Percentiles rank a stretch among this genome's conserved stretches.
Evolutionary conservation across 2,888 invertebrate genomes (phyloP).

Genomic region (Trichogramma evanescens): DNA sequence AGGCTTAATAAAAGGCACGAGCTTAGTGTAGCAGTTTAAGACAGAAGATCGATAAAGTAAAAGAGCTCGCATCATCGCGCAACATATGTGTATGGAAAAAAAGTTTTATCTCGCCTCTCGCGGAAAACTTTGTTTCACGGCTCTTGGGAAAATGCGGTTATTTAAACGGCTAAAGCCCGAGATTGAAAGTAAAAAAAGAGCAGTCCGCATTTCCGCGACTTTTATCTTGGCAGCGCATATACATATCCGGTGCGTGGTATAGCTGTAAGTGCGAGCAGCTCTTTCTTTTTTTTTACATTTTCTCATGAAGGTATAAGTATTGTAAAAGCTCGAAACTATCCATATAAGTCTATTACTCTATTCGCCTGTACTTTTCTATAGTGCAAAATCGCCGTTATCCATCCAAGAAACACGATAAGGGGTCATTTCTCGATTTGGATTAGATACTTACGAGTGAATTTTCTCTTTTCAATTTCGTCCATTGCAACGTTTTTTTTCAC

Average conservation of each 20-base stretch:
- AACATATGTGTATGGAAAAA: conserved; percentile 12
- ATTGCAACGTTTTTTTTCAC: not conserved
- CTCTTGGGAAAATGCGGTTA: conserved; percentile 13
- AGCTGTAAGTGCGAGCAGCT: too few species aligned
- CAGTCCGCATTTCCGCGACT: conserved; percentile 10
- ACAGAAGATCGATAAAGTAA: conserved; percentile 16
- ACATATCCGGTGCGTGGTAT: too few species aligned
- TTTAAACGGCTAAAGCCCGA: conserved; percentile 6
- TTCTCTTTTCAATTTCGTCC: conserved; percentile 12
- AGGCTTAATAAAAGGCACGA: too few species aligned
- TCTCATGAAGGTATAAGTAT: too few species aligned
- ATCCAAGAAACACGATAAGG: too few species aligned
- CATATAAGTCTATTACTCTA: too few species aligned
- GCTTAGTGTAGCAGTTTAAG: too few species aligned
- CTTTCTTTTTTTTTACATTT: too few species aligned
- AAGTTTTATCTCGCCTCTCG: conserved; percentile 13
- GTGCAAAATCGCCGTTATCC: too few species aligned
- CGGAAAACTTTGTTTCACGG: conserved; percentile 20
- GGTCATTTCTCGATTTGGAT: conserved; percentile 5
- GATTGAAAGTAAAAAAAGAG: not conserved
- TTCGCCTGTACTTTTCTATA: too few species aligned
- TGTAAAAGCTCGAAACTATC: too few species aligned
- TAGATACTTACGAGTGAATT: conserved; percentile 14
- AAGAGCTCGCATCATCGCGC: conserved; percentile 12
- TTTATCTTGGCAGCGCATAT: too few species aligned